Evolutionary conservation across 2,113 vertebrate species (phyloP), one percentile per base, ranked within the genome.

Genomic region (Datnioides undecimradiatus): DNA sequence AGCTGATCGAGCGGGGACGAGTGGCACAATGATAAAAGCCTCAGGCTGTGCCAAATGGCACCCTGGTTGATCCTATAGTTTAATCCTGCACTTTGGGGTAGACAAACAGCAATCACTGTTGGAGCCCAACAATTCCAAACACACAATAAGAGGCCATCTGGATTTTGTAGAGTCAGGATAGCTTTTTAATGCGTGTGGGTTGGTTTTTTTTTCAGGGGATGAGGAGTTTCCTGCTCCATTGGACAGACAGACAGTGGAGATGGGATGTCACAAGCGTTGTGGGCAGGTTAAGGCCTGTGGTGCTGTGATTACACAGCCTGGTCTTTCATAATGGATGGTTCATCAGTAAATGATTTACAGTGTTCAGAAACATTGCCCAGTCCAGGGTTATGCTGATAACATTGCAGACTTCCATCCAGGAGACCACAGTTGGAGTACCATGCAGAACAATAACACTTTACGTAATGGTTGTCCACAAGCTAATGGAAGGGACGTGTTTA

Each of bases 101-200:
- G 75, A 52, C 75, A 82, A 79, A 82, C 79, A 86, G 71, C 65
- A 75, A 79, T 82, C 70, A 65, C 52, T 60, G 2, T 71, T 70
- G 54, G 66, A 60, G 48, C 45, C 16, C 31, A 52, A 70, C 57
- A 23, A 69, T 72, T 83, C 62, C 43, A 73, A 73, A 81, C 69
- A 78, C 36, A 78, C 64, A 73, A 69, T 78, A 58, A 48, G 69
- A 81, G 64, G 64, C 73, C 83, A 85, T 85, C 83, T 85, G 78
- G 73, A 63, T 59, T 68, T 27, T 69, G n/a, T 46, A 40, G 38
- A 46, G n/a, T 10, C 11, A 6, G 41, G 57, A 74, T 79, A 4
- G 73, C 57, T 75, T 76, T 76, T 83, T 54, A 71, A 58, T 69
- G 57, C 65, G 59, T 21, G 54, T 29, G 36, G n/a, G n/a, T n/a